Evolutionary conservation across 2,113 vertebrate species (phyloP).

Genomic region (Callipepla californica): DNA sequence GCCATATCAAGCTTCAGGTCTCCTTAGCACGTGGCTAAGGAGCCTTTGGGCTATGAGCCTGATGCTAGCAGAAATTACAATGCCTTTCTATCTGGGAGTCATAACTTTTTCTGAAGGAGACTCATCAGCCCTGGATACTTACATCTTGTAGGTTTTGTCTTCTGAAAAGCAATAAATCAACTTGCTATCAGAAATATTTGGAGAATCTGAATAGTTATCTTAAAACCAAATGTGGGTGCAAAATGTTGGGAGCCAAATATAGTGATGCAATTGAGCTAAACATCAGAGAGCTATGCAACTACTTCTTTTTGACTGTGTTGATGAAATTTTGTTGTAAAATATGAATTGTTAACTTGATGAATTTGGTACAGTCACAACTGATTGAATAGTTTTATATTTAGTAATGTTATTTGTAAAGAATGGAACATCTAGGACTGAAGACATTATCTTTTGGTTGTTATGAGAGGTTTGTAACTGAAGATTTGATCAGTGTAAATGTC

Average conservation of each 20-base stretch:
- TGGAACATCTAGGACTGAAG: not conserved
- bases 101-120: not conserved
- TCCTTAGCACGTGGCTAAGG: not conserved
- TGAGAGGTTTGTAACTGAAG: not conserved
- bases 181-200: not conserved
- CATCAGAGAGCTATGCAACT: not conserved
- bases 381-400: not conserved
- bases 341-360: not conserved
- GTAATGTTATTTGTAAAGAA: not conserved
- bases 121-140: not conserved
- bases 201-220: not conserved
- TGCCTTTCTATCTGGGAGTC: not conserved
- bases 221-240: not conserved
- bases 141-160: not conserved
- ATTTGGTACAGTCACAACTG: not conserved
- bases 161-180: not conserved
- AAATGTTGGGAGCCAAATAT: not conserved
- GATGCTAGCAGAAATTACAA: not conserved
- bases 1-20: not conserved
- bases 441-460: fast-evolving
- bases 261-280: not conserved
- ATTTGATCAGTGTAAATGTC: not conserved
- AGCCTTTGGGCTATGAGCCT: not conserved
- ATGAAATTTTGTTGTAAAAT: not conserved
- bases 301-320: not conserved